Conservation (phyloP, 2,113 vertebrate genomes). For the Pteropus alecto region DNA sequence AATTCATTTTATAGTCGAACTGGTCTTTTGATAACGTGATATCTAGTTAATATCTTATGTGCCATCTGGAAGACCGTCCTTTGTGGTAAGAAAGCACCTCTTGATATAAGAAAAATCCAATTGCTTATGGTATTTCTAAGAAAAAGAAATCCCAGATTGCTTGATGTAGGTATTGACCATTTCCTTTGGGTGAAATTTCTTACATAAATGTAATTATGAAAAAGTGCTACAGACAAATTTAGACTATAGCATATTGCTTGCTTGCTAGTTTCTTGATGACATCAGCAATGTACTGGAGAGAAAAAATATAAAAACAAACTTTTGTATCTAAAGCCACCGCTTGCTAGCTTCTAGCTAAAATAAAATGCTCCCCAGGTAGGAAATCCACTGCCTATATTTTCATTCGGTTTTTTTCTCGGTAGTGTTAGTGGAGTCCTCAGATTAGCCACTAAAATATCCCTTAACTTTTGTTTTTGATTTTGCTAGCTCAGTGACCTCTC, state of each 20-base stretch:
- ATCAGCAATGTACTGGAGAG: not conserved
- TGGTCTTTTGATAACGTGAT: not conserved
- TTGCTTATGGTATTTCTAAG: slow-evolving; percentile 6
- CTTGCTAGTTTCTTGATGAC: not conserved
- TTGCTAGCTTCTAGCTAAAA: not conserved
- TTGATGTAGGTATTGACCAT: not conserved
- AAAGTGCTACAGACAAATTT: slow-evolving; percentile 6
- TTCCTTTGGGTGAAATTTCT: slow-evolving; percentile 30
- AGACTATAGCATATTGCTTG: not conserved
- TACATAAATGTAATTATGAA: slow-evolving; percentile 44
- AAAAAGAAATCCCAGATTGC: slow-evolving; percentile 4
- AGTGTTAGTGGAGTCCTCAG: not conserved
- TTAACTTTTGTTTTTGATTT: slow-evolving; percentile 81
- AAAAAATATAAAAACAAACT: not conserved
- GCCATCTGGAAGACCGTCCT: not conserved
- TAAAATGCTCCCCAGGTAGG: not conserved
- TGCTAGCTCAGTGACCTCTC: slow-evolving; percentile 85
- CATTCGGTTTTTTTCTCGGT: not conserved
- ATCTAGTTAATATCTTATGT: slow-evolving; percentile 38
- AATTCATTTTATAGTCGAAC: not conserved
- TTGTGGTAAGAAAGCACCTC: not conserved
- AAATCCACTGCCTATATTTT: not conserved
- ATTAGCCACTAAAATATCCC: slow-evolving; percentile 55
- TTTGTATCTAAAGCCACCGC: not conserved
- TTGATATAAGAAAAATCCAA: not conserved